A percentile compares a stretch with the other conserved stretches of the same genome.
These are phyloP conservation scores for Mesitornis unicolor DNA, from an alignment of 2,113 vertebrate species.

Conservation along the genomic window DNA sequence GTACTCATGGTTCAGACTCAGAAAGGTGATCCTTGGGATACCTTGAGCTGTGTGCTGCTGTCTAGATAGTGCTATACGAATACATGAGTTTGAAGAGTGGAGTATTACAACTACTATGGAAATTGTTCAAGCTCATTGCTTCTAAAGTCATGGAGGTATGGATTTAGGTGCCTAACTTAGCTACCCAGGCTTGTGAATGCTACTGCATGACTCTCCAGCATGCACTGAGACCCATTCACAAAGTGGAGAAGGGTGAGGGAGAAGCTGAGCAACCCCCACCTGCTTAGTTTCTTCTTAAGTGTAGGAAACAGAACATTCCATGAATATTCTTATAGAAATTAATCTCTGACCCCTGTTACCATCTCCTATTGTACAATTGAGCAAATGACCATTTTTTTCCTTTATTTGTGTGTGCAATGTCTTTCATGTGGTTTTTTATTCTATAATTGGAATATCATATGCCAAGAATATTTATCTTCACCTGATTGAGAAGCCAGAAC, in stretches of 20 bases:
- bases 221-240: background rate
- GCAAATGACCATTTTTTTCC: background rate
- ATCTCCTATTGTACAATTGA: background rate
- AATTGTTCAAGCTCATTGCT: background rate
- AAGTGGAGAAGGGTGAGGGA: accelerated
- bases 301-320: background rate
- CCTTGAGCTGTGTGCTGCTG: background rate
- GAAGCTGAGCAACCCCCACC: background rate
- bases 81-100: background rate
- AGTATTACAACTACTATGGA: background rate
- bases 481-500: background rate
- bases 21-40: background rate
- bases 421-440: background rate
- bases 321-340: background rate
- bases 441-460: background rate
- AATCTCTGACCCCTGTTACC: background rate
- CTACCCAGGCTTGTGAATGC: background rate
- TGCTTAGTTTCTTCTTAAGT: background rate
- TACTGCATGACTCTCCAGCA: background rate
- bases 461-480: conserved; percentile 13
- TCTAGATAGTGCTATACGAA: background rate
- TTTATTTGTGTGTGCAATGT: background rate
- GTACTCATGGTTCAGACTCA: background rate
- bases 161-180: background rate
- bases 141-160: background rate